phyloP scores from a whole-genome alignment of 2,888 invertebrate species.

The Melolontha melolontha region DNA sequence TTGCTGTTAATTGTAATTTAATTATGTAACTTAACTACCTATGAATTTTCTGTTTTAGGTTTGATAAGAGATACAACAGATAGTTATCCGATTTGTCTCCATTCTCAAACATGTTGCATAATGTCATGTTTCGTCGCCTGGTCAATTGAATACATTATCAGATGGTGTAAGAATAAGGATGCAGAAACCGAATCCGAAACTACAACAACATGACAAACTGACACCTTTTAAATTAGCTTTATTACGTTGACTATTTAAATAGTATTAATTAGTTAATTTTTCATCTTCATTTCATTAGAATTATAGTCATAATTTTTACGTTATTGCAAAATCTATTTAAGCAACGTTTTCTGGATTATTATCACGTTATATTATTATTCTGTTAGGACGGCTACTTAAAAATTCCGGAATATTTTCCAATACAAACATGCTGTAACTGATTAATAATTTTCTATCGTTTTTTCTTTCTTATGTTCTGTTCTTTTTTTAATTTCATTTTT shows the following conservation, averaged over 20 bases:
- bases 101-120: conserved; percentile 78
- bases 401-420: background rate
- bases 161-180: conserved; percentile 61
- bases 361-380: no score
- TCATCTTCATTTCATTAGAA: conserved; percentile 17
- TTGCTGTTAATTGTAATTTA: no score
- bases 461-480: conserved; percentile 2
- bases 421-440: background rate
- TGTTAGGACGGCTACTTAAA: background rate
- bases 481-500: conserved; percentile 23
- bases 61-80: conserved; percentile 76
- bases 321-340: conserved; percentile 11
- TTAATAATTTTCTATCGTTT: conserved; percentile 13
- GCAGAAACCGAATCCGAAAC: conserved; percentile 62
- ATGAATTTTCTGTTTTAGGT: conserved; percentile 66
- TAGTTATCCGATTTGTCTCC: conserved; percentile 78
- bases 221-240: conserved; percentile 33
- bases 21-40: background rate
- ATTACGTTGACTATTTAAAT: conserved; percentile 25
- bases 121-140: conserved; percentile 77
- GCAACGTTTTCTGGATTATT: conserved; percentile 5
- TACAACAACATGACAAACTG: conserved; percentile 49
- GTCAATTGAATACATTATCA: conserved; percentile 72
- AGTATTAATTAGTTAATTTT: conserved; percentile 35
- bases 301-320: background rate